Conservation (phyloP, 2,888 invertebrate species). For the Homarus gammarus region DNA sequence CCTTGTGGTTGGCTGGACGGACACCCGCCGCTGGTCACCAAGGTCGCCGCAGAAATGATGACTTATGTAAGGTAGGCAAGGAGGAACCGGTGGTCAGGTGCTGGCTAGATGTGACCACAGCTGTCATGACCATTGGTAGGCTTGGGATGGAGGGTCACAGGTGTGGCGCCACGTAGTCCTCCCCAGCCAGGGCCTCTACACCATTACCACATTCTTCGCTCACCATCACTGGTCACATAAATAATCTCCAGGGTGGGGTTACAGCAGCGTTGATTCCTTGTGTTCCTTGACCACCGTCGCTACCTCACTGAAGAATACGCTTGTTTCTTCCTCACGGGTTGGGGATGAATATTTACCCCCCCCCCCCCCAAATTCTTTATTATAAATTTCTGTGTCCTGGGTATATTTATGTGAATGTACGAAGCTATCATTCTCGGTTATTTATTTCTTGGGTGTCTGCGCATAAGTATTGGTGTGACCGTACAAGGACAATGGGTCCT, state of each 20-base stretch:
- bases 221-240: background rate
- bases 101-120: background rate
- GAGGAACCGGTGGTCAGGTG: background rate
- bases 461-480: background rate
- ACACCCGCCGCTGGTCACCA: background rate
- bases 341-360: no score
- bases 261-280: background rate
- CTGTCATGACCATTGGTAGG: no score
- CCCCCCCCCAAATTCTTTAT: no score
- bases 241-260: background rate
- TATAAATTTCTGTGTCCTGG: background rate
- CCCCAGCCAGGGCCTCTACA: background rate
- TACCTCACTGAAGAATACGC: no score
- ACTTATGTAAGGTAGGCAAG: background rate
- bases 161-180: background rate
- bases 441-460: constrained; percentile 2
- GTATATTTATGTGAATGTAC: background rate
- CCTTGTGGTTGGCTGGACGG: no score
- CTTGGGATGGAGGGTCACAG: background rate
- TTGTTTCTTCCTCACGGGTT: no score
- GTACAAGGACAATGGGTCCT: background rate
- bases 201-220: background rate
- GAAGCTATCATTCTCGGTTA: background rate
- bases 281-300: background rate
- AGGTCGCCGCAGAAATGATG: background rate